phyloP scores from a whole-genome alignment of 2,797 vertebrate genomes.

The Myotis daubentonii region DNA sequence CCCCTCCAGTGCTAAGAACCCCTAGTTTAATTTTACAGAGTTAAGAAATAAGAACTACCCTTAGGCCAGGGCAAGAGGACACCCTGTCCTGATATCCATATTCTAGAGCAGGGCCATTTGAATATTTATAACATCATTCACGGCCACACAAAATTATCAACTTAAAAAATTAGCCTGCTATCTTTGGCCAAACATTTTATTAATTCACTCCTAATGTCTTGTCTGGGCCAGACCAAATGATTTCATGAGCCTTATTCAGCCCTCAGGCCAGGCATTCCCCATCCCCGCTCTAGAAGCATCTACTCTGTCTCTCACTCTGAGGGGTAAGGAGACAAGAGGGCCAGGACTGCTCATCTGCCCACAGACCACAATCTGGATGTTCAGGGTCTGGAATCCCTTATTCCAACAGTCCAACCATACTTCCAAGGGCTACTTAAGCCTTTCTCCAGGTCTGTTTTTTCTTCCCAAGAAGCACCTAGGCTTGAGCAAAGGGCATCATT shows the following conservation, averaged over 20 bases:
- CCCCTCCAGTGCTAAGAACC: background rate
- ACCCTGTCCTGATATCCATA: too few species aligned
- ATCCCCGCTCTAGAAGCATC: background rate
- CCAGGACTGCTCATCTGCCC: background rate
- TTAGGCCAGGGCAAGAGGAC: background rate
- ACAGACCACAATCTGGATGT: background rate
- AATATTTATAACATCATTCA: too few species aligned
- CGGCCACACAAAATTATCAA: too few species aligned
- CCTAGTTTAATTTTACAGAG: constrained; percentile 11
- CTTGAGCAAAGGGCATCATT: background rate
- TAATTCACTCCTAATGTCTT: too few species aligned
- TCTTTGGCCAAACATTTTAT: too few species aligned
- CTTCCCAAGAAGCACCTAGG: background rate
- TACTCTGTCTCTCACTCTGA: background rate
- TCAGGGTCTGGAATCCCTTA: background rate
- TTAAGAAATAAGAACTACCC: background rate
- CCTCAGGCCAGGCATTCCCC: too few species aligned
- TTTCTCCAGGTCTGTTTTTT: background rate
- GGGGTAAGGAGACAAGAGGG: background rate
- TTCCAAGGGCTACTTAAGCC: background rate
- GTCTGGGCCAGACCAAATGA: too few species aligned
- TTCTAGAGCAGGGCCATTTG: too few species aligned
- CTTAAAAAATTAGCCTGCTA: too few species aligned
- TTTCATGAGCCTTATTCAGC: too few species aligned
- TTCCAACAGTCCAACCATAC: background rate